Conservation (phyloP, 2,888 invertebrate species). For the Masnerella sp. region DNA sequence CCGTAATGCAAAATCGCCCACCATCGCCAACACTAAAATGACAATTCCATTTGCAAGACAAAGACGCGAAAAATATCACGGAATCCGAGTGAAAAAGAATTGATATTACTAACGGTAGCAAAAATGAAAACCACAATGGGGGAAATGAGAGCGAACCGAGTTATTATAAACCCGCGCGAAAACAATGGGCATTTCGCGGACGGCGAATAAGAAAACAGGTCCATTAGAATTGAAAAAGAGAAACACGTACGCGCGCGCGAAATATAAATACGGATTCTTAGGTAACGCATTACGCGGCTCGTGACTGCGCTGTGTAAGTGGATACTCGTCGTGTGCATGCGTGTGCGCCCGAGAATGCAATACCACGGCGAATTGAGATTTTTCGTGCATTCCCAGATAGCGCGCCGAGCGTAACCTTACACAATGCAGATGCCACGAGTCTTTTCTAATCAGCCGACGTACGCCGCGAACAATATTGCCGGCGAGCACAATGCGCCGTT, state of each 20-base stretch:
- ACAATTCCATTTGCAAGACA: too few species aligned
- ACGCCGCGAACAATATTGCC: slow-evolving; percentile 45
- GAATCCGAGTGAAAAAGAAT: too few species aligned
- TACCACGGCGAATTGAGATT: slow-evolving; percentile 51
- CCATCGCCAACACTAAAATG: too few species aligned
- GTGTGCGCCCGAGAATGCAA: slow-evolving; percentile 36
- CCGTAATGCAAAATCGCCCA: too few species aligned
- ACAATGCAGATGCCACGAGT: slow-evolving; percentile 52
- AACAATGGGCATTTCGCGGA: too few species aligned
- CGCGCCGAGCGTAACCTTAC: slow-evolving; percentile 51
- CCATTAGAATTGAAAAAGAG: slow-evolving; percentile 16
- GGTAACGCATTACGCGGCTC: slow-evolving; percentile 66
- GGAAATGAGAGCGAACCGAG: too few species aligned
- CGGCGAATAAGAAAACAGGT: not conserved
- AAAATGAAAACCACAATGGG: too few species aligned
- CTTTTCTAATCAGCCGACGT: slow-evolving; percentile 55
- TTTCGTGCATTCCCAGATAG: slow-evolving; percentile 55
- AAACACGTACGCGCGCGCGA: slow-evolving; percentile 13
- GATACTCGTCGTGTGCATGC: not conserved
- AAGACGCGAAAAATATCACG: too few species aligned
- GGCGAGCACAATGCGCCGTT: slow-evolving; percentile 34
- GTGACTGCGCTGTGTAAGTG: slow-evolving; percentile 34
- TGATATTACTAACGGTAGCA: too few species aligned
- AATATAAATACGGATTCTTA: slow-evolving; percentile 61
- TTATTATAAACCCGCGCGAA: too few species aligned